phyloP scores from a whole-genome alignment of 1,140 invertebrate genomes.

The Cyclina sinensis region DNA sequence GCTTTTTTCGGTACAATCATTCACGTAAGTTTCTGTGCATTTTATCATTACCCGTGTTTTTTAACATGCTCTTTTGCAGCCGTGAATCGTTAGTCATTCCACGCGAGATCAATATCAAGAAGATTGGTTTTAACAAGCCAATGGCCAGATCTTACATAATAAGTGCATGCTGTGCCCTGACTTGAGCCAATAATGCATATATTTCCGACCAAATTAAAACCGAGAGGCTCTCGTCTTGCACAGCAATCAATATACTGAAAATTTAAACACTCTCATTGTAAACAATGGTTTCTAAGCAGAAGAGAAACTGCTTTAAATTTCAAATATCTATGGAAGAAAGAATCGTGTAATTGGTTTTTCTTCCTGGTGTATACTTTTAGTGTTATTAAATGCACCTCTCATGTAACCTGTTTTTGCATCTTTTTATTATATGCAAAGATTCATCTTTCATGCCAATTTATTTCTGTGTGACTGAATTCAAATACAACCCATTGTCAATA shows the following conservation, averaged over 20 bases:
- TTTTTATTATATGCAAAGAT: not conserved
- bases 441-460: constrained; percentile 42
- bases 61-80: constrained; percentile 38
- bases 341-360: not conserved
- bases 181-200: constrained; percentile 51
- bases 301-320: not conserved
- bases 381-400: not conserved
- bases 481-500: constrained; percentile 37
- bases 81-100: constrained; percentile 44
- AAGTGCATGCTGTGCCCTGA: constrained; percentile 47
- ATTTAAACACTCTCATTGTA: constrained; percentile 34
- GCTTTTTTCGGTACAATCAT: too few relatives aligned
- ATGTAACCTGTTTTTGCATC: not conserved
- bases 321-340: not conserved
- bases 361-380: not conserved
- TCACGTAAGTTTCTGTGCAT: not conserved
- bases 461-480: constrained; percentile 27
- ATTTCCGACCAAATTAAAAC: constrained; percentile 55
- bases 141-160: constrained; percentile 63
- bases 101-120: constrained; percentile 38
- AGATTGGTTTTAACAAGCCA: constrained; percentile 51
- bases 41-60: constrained; percentile 46
- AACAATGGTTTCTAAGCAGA: constrained; percentile 4
- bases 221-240: constrained; percentile 25
- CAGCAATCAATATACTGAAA: constrained; percentile 30